These are phyloP conservation scores for Antechinus stuartii DNA, from an alignment of 2,113 vertebrate species.

Conservation along the genomic window DNA sequence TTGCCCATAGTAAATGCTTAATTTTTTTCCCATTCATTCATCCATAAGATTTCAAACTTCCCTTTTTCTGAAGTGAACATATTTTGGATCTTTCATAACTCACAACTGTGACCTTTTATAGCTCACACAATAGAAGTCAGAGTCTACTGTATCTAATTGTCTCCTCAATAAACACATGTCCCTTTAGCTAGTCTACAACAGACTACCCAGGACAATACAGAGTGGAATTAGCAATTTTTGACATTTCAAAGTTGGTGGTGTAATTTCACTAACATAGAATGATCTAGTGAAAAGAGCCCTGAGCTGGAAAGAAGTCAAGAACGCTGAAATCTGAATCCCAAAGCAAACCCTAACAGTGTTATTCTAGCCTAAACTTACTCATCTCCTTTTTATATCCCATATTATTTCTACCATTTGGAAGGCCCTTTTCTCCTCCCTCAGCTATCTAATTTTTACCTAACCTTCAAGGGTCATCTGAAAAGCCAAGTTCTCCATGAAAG, in stretches of 20 bases:
- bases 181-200: background rate
- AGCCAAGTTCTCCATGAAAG: background rate
- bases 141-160: background rate
- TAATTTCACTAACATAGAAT: background rate
- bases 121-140: background rate
- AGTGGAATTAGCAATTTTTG: background rate
- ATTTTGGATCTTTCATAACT: slow-evolving; percentile 29
- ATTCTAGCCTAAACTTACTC: background rate
- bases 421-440: background rate
- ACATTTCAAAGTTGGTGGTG: background rate
- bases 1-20: background rate
- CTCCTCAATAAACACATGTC: background rate
- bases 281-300: background rate
- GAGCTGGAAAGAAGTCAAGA: background rate
- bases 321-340: background rate
- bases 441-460: background rate
- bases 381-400: background rate
- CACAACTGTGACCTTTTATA: slow-evolving; percentile 2
- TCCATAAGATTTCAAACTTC: slow-evolving; percentile 32
- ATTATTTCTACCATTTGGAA: background rate
- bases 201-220: background rate
- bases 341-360: background rate
- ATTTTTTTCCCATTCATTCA: background rate
- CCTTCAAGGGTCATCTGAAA: background rate
- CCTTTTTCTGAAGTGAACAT: slow-evolving; percentile 4